Base-by-base conservation (phyloP, 2,797 vertebrate genomes). In the Chelmon rostratus region DNA sequence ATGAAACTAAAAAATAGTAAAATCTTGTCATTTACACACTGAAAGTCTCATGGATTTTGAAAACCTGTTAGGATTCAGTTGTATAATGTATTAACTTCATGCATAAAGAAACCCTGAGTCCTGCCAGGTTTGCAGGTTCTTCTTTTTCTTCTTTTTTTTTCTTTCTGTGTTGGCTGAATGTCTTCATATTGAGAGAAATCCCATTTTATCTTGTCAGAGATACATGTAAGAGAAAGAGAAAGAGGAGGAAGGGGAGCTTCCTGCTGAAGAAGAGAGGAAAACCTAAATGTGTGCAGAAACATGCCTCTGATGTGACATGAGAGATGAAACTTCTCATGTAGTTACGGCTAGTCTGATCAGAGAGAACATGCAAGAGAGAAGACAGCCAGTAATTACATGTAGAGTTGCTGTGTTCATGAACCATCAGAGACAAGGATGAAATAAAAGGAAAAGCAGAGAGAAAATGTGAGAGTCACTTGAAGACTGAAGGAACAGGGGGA, bases 321-420 rank as follows among this genome's bases (percentile, higher is more conserved):
- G 37, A 49, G 40, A 62, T 67, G 44, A 69, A 68, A 68, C 53
- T 50, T 42, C 28, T 50, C 18, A 4, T 81, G 71, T 62, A 23
- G 68, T 23, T 61, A 31, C 68, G 67, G 52, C 6, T 64, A 40
- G 40, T 40, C 10, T 10, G 63, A 62, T 84, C 68, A 76, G 31
- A 78, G 70, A 23, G 13, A 73, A 75, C 66, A 62, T 1, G 71
- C 28, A 35, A 23, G 50, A 56, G 64, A 11, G 23, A 49, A 15
- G 49, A 75, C 42, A 31, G 53, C 25, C 33, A 1, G 33, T 74
- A 44, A 82, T 73, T 84, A 61, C 54, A 71, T 54, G n/a, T 52
- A 15, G 19, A 73, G 61, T 25, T 5, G 2, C 46, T 33, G 56
- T 25, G 49, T 86, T 69, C 57, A 58, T 82, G 54, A 69, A 58